Conservation (phyloP, 2,113 vertebrate genomes). For the Melanerpes aurifrons region DNA sequence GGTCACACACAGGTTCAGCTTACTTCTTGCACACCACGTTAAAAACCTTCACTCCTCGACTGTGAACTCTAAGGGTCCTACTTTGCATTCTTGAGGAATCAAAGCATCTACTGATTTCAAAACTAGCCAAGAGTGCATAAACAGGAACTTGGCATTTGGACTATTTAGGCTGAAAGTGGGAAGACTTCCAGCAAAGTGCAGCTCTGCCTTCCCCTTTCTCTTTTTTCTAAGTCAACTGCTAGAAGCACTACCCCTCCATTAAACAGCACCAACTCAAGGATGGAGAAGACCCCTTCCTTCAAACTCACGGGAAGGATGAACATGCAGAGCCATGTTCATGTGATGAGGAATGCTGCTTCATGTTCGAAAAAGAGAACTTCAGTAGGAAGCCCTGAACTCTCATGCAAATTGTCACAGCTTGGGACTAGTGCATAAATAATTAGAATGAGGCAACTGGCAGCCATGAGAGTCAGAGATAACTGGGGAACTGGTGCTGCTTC, state of each 20-base stretch:
- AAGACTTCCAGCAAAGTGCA: background rate
- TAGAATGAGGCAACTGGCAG: background rate
- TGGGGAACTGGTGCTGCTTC: background rate
- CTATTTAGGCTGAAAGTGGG: background rate
- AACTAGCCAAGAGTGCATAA: background rate
- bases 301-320: background rate
- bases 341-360: background rate
- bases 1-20: rapidly evolving
- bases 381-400: background rate
- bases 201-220: background rate
- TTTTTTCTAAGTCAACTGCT: background rate
- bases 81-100: background rate
- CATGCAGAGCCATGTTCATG: background rate
- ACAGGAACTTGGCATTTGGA: background rate
- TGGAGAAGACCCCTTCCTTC: rapidly evolving
- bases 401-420: background rate
- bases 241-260: background rate
- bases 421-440: background rate
- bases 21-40: background rate
- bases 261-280: background rate
- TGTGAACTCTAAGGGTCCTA: background rate
- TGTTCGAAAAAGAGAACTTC: background rate
- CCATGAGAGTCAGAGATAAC: background rate
- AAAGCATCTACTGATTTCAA: background rate
- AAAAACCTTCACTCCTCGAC: background rate